Conservation (phyloP, 2,888 invertebrate species). For the Andrena trimmerana region DNA sequence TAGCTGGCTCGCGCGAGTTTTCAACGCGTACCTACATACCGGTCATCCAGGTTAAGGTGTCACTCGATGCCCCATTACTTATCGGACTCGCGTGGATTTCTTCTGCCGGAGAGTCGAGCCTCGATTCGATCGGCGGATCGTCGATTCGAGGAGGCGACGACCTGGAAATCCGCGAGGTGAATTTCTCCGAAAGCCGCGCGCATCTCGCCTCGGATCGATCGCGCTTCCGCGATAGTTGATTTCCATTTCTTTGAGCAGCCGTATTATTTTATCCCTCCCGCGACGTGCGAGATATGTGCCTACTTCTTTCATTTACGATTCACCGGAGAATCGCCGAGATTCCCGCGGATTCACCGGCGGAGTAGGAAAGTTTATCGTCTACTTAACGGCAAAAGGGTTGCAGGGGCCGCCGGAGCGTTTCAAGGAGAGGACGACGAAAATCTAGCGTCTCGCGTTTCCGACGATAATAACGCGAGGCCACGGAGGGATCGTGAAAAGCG, state of each 20-base stretch:
- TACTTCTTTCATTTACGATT: not conserved
- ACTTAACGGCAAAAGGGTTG: not conserved
- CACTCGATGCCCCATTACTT: conserved; percentile 71
- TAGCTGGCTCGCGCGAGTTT: conserved; percentile 47
- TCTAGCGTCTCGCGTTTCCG: conserved; percentile 18
- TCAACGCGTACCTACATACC: conserved; percentile 59
- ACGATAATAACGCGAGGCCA: conserved; percentile 26
- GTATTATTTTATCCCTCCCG: not conserved
- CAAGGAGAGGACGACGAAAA: conserved; percentile 27
- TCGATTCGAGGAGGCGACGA: conserved; percentile 42
- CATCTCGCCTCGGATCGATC: not conserved
- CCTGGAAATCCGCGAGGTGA: conserved; percentile 60
- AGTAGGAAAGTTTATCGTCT: not conserved
- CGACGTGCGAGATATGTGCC: not conserved
- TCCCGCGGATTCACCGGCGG: not conserved
- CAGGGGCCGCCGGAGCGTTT: too few relatives aligned
- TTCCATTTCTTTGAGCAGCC: not conserved
- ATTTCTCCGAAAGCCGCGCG: conserved; percentile 36
- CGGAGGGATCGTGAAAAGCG: conserved; percentile 27
- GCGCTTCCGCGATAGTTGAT: not conserved
- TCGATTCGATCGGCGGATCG: conserved; percentile 53
- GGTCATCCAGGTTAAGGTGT: conserved; percentile 80
- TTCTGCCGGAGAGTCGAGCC: conserved; percentile 33
- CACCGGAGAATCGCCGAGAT: not conserved
- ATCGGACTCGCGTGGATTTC: conserved; percentile 55